Conservation (phyloP, 2,113 vertebrate species). For the Aplodontia rufa region DNA sequence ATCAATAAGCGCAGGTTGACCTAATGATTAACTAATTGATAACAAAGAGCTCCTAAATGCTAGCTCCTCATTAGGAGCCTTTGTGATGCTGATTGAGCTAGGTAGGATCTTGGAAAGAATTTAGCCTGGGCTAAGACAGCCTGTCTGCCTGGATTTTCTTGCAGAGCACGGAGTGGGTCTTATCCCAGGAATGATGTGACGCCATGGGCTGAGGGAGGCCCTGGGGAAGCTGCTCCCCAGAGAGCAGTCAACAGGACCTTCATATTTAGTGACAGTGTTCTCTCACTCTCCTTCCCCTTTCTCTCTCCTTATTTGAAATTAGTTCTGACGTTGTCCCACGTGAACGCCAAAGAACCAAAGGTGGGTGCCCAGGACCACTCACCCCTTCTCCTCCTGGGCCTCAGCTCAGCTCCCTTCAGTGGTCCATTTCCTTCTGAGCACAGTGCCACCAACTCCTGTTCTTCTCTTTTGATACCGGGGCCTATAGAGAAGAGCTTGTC, state of each 20-base stretch:
- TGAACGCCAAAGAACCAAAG: neutral
- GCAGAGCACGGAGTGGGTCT: too few species aligned
- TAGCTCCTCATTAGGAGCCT: conserved; percentile 13
- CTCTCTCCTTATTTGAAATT: neutral
- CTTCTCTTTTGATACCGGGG: neutral
- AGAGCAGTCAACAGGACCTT: neutral
- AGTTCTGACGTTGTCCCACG: neutral
- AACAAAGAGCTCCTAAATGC: neutral
- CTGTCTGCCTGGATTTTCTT: neutral
- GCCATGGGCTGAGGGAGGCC: neutral
- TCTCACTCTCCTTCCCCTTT: neutral
- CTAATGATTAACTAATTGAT: conserved; percentile 54
- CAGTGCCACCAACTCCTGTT: neutral
- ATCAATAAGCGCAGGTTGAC: neutral
- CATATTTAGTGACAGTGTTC: accelerated
- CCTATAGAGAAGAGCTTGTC: neutral
- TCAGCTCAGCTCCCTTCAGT: neutral
- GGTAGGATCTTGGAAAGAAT: neutral
- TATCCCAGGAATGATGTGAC: neutral
- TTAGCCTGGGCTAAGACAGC: neutral
- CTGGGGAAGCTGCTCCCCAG: neutral
- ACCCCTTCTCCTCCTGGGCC: neutral
- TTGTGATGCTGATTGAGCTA: neutral
- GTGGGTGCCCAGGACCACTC: accelerated
- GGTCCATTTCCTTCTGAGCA: neutral